Conservation (phyloP, 2,113 vertebrate genomes). For the Microcebus murinus region DNA sequence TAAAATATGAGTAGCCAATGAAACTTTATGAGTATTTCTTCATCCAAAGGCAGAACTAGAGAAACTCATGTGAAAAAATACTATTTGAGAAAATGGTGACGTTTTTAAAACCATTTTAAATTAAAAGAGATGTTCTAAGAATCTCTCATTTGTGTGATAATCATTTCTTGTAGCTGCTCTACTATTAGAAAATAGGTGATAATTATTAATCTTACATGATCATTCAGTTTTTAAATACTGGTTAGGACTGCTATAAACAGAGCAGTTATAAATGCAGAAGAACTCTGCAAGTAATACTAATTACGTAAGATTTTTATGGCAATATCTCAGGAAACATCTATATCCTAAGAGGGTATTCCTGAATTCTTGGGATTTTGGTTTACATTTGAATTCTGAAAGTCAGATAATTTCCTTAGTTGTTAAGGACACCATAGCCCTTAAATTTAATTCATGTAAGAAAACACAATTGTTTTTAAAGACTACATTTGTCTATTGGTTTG, state of each 20-base stretch:
- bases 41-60: constrained; percentile 7
- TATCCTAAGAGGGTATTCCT: neutral
- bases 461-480: neutral
- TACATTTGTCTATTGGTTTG: neutral
- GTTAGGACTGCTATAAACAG: neutral
- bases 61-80: constrained; percentile 37
- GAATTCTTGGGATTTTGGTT: neutral
- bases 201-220: neutral
- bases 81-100: neutral
- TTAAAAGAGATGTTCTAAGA: neutral
- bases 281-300: neutral
- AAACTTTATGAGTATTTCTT: constrained; percentile 7
- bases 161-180: neutral
- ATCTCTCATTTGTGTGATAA: neutral
- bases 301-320: neutral
- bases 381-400: neutral
- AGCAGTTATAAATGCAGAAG: constrained; percentile 18
- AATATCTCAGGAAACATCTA: neutral
- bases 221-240: neutral
- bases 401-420: constrained; percentile 4
- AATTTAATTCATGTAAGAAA: constrained; percentile 18
- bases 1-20: constrained; percentile 1
- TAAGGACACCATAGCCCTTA: neutral
- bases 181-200: neutral
- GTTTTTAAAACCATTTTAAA: constrained; percentile 8